Evolutionary conservation across 30 jellyfish, hydroid and myxozoan genomes (phyloP).

Genomic region (Aurelia coerulea): DNA sequence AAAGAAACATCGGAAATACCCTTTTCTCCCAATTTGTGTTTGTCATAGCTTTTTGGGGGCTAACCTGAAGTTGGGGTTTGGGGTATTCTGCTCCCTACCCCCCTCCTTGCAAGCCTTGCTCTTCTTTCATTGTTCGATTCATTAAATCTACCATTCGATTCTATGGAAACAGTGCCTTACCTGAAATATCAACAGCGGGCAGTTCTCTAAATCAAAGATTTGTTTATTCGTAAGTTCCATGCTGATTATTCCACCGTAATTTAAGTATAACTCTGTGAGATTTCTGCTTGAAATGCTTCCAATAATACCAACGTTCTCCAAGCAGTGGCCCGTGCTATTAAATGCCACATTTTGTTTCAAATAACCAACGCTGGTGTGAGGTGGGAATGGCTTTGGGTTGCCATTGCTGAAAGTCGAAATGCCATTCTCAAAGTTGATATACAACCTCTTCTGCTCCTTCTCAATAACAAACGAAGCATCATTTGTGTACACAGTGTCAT

Average conservation of each 20-base stretch:
- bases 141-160: too few species aligned
- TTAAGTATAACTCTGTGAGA: not conserved
- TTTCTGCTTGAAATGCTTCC: not conserved
- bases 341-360: not conserved
- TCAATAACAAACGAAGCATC: slow-evolving; percentile 43
- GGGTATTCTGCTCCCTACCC: too few species aligned
- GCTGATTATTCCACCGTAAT: slow-evolving; percentile 24
- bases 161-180: slow-evolving; percentile 7
- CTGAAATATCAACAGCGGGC: slow-evolving; percentile 18
- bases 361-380: slow-evolving; percentile 21
- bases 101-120: too few species aligned
- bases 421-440: slow-evolving; percentile 42
- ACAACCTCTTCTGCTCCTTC: slow-evolving; percentile 10
- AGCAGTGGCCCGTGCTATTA: not conserved
- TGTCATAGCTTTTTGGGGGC: too few species aligned
- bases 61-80: too few species aligned
- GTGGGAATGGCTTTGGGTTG: slow-evolving; percentile 22
- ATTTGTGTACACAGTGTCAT: not conserved
- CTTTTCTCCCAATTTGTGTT: too few species aligned
- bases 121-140: too few species aligned
- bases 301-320: not conserved
- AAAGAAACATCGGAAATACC: too few species aligned
- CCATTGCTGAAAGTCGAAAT: not conserved
- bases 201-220: not conserved
- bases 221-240: slow-evolving; percentile 11